Base-by-base conservation (phyloP, 2,113 vertebrate genomes). In the Noturus placidus region DNA sequence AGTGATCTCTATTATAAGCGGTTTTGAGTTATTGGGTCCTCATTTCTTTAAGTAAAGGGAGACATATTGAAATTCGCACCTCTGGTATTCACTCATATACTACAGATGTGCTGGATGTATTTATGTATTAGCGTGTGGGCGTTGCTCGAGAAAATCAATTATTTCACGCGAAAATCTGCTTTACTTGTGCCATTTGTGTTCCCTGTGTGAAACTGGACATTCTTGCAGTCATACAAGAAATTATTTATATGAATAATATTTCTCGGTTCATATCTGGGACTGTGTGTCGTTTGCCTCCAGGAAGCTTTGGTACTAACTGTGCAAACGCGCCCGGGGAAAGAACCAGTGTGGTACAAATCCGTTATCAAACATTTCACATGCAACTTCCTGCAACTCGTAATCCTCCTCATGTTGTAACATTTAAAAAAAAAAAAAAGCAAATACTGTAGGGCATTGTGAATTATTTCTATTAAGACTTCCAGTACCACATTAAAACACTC, bases 321-420 rank as follows among this genome's bases (percentile, higher is more conserved):
- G 30, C 30, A 74, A 82, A 76, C 59, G n/a, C 1, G 69, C 86
- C 79, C 42, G 65, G 74, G 67, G 78, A 30, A 61, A 59, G 54
- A 57, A 33, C 14, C 78, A 57, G 30, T 38, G 9, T 82, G 61
- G 79, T 87, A 87, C 52, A 61, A 70, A 80, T 82, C 86, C 35
- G 56, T 82, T 72, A 72, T 82, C 80, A 82, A 87, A 82, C 79
- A 50, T 74, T 82, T 76, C 80, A 83, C 86, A 87, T 46, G 86
- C 86, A 83, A 83, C 56, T 50, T 63, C 56, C 67, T 83, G 80
- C 80, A 76, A 87, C 67, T 87, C 67, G 61, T 80, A 87, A 87
- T 83, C 86, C 65, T 82, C 35, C 69, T 76, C 86, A 88, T 84
- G 74, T 76, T 84, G 56, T 84, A 88, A 84, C 82, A 67, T 88